These are phyloP conservation scores for Sipunculus nudus DNA, from an alignment of 2,888 invertebrate species.

Conservation along the genomic window DNA sequence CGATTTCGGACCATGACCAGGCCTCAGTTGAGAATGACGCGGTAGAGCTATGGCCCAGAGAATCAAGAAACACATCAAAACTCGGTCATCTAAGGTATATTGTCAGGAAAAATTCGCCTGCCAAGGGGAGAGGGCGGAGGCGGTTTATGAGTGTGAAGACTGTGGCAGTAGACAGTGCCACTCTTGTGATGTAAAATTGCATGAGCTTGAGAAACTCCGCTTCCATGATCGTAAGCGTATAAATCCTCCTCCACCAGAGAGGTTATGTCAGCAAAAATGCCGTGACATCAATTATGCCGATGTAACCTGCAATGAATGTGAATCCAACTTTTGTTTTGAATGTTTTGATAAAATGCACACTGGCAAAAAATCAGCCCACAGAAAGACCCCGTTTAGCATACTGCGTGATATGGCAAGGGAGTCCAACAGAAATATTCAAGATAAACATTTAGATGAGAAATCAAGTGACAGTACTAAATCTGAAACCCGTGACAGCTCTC, in stretches of 20 bases:
- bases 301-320: constrained; percentile 60
- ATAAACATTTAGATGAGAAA: too few species aligned
- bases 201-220: constrained; percentile 50
- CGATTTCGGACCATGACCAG: too few species aligned
- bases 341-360: constrained; percentile 57
- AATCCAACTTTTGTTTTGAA: constrained; percentile 55
- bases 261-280: constrained; percentile 60
- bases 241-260: constrained; percentile 47
- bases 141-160: constrained; percentile 58
- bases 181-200: constrained; percentile 60
- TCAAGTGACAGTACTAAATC: too few species aligned
- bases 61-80: constrained; percentile 27
- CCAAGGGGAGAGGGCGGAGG: constrained; percentile 51
- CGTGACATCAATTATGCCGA: constrained; percentile 62
- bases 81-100: constrained; percentile 51
- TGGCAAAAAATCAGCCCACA: constrained; percentile 38
- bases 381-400: constrained; percentile 38
- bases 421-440: too few species aligned
- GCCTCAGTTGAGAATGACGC: too few species aligned
- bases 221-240: constrained; percentile 58
- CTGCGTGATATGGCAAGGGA: too few species aligned
- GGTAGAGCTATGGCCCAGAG: constrained; percentile 9
- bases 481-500: too few species aligned
- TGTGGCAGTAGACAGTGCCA: constrained; percentile 64
- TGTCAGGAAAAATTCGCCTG: constrained; percentile 62